A percentile compares a stretch with the other conserved stretches of the same genome.
phyloP scores from a whole-genome alignment of 2,797 vertebrate genomes.

The Spondyliosoma cantharus region DNA sequence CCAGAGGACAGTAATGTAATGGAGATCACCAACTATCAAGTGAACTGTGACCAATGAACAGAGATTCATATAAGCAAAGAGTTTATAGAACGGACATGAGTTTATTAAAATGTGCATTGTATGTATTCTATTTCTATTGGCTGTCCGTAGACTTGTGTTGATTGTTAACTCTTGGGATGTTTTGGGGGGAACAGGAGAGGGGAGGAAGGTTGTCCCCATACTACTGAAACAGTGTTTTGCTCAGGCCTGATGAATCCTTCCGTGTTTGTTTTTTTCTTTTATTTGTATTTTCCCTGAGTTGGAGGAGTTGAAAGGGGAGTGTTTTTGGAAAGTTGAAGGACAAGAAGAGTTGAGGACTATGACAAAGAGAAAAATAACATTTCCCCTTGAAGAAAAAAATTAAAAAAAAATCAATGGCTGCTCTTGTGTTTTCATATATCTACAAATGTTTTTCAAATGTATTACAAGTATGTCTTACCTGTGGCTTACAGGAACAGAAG shows the following conservation, averaged over 20 bases:
- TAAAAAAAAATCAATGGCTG: conserved; percentile 74
- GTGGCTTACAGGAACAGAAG: background rate
- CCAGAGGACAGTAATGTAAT: conserved; percentile 64
- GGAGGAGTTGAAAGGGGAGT: conserved; percentile 75
- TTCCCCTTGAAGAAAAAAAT: conserved; percentile 83
- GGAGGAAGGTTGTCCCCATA: conserved; percentile 68
- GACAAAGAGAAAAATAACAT: conserved; percentile 84
- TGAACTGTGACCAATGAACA: conserved; percentile 75
- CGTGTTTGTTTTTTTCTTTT: conserved; percentile 73
- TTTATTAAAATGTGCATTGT: conserved; percentile 80
- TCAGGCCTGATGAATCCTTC: conserved; percentile 83
- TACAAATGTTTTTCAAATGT: background rate
- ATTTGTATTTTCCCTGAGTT: conserved; percentile 81
- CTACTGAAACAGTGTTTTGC: conserved; percentile 85
- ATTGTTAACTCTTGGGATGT: conserved; percentile 80
- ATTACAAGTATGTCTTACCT: background rate
- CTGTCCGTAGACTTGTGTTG: conserved; percentile 82
- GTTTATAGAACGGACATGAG: conserved; percentile 73
- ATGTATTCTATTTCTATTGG: conserved; percentile 82
- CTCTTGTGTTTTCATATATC: conserved; percentile 54
- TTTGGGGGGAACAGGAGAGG: conserved; percentile 55
- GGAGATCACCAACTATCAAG: conserved; percentile 67
- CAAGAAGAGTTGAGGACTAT: conserved; percentile 80
- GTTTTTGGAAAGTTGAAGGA: conserved; percentile 72
- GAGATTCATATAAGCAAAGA: conserved; percentile 71